A percentile compares a stretch with the other conserved stretches of the same genome.
Evolutionary conservation across 2,888 invertebrate genomes (phyloP).

Genomic region (Sphaeridia pumilis): DNA sequence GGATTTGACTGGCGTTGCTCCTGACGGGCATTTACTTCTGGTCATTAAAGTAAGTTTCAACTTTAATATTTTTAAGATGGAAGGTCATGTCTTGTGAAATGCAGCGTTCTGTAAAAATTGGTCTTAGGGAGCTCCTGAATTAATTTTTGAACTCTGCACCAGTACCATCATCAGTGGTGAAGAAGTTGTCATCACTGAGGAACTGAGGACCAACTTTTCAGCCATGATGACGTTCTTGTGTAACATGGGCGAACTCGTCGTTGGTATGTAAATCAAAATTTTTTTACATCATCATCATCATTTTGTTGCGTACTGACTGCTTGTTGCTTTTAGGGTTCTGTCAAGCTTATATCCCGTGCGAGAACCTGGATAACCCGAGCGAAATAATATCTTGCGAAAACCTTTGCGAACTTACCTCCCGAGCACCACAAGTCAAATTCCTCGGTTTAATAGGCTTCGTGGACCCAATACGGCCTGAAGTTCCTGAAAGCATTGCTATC

Average conservation of each 20-base stretch:
- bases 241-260: constrained; percentile 79
- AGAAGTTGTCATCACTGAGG: constrained; percentile 78
- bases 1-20: constrained; percentile 5
- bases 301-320: too few species aligned
- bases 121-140: constrained; percentile 55
- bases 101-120: too few species aligned
- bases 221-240: constrained; percentile 83
- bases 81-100: too few species aligned
- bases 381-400: constrained; percentile 86
- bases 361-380: constrained; percentile 81
- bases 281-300: background rate
- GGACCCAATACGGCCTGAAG: constrained; percentile 93
- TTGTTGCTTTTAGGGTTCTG: constrained; percentile 59
- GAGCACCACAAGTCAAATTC: constrained; percentile 57
- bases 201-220: constrained; percentile 91
- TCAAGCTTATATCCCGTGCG: constrained; percentile 69
- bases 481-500: constrained; percentile 95
- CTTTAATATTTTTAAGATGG: too few species aligned
- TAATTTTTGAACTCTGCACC: constrained; percentile 80
- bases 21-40: constrained; percentile 37
- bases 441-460: constrained; percentile 98
- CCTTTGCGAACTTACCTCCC: constrained; percentile 63
- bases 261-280: constrained; percentile 47
- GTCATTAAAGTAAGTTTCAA: constrained; percentile 15
- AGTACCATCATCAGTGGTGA: constrained; percentile 87